Conservation (phyloP, 2,113 vertebrate genomes). For the Cheilinus undulatus region DNA sequence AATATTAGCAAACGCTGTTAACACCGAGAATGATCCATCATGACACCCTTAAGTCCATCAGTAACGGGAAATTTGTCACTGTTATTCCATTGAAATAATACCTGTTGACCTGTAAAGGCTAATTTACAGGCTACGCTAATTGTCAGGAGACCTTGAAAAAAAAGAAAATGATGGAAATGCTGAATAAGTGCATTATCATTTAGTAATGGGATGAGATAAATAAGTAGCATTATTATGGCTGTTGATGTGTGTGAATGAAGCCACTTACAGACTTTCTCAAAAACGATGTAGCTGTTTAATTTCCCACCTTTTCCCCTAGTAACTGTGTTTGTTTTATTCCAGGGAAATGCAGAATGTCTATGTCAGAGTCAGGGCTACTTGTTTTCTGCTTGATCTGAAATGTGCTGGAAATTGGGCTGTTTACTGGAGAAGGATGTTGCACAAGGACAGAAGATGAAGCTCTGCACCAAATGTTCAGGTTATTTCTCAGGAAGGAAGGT, state of each 20-base stretch:
- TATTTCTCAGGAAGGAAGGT: not conserved
- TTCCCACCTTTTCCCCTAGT: slow-evolving; percentile 37
- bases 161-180: slow-evolving; percentile 25
- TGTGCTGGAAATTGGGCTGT: slow-evolving; percentile 73
- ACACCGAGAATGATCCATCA: not conserved
- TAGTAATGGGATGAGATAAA: slow-evolving; percentile 15
- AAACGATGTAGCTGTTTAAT: slow-evolving; percentile 38
- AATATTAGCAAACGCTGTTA: not conserved
- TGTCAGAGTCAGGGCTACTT: slow-evolving; percentile 68
- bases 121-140: no score
- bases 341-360: slow-evolving; percentile 54
- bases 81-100: no score
- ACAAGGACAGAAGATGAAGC: slow-evolving; percentile 48
- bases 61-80: no score
- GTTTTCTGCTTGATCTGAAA: slow-evolving; percentile 81
- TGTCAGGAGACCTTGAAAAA: no score
- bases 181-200: slow-evolving; percentile 37
- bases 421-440: slow-evolving; percentile 60
- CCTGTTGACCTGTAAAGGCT: no score
- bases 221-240: slow-evolving; percentile 7
- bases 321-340: slow-evolving; percentile 35
- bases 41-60: no score
- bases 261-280: no score
- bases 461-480: slow-evolving; percentile 36
- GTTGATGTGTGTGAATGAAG: slow-evolving; percentile 30